phyloP scores from a whole-genome alignment of 1,140 invertebrate species.

The Popillia japonica region DNA sequence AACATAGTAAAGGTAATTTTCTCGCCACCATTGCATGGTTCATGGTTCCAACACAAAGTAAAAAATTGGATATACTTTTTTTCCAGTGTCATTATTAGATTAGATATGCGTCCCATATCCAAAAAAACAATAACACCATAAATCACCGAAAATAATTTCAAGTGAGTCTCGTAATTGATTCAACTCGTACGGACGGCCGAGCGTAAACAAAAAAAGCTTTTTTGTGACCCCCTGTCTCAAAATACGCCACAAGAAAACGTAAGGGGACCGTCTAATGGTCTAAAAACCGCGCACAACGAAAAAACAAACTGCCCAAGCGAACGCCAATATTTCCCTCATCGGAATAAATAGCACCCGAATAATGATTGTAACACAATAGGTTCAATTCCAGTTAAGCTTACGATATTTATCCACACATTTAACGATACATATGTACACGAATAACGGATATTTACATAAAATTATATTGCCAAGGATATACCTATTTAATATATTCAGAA shows the following conservation, averaged over 20 bases:
- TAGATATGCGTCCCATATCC: neutral
- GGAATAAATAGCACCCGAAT: neutral
- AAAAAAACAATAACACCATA: constrained; percentile 4
- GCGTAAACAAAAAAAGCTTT: constrained; percentile 2
- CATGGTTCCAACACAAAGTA: neutral
- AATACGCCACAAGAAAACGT: neutral
- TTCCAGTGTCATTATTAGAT: neutral
- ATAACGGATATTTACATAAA: neutral
- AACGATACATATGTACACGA: neutral
- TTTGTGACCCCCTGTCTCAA: neutral
- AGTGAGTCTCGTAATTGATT: neutral
- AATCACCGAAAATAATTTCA: constrained; percentile 5
- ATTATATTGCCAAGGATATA: no score
- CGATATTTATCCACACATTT: neutral
- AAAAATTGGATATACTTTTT: neutral
- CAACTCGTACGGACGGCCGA: neutral
- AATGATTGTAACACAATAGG: neutral
- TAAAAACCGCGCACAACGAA: neutral
- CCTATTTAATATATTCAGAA: no score
- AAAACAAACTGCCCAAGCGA: neutral
- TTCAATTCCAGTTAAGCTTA: neutral
- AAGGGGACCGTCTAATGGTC: neutral
- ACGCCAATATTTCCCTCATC: neutral
- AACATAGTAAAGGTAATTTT: no score
- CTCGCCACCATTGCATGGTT: no score